A percentile compares a stretch with the other conserved stretches of the same genome.
These are phyloP conservation scores for Huso huso DNA, from an alignment of 2,797 vertebrate species.

Conservation along the genomic window DNA sequence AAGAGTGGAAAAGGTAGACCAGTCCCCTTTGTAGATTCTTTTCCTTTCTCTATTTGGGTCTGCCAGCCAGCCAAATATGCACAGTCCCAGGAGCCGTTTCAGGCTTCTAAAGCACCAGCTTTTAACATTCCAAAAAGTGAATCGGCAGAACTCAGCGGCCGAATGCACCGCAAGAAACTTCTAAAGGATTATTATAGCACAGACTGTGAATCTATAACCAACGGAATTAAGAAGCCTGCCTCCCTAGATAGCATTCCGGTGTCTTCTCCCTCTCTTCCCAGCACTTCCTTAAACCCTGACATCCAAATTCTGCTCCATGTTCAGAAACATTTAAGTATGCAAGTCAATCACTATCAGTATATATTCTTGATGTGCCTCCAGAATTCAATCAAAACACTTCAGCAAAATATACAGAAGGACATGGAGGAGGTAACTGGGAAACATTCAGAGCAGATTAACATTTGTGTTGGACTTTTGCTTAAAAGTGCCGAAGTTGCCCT, in stretches of 20 bases:
- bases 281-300: conserved; percentile 61
- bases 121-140: conserved; percentile 66
- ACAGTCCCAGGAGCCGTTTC: conserved; percentile 65
- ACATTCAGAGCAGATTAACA: conserved; percentile 56
- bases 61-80: conserved; percentile 77
- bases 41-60: conserved; percentile 88
- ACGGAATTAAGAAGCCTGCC: conserved; percentile 61
- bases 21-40: conserved; percentile 85
- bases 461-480: conserved; percentile 78
- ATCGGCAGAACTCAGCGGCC: conserved; percentile 67
- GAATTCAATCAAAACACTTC: conserved; percentile 76
- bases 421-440: conserved; percentile 57
- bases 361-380: conserved; percentile 84
- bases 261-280: conserved; percentile 33
- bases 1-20: conserved; percentile 81
- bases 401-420: conserved; percentile 82
- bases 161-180: conserved; percentile 80
- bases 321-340: conserved; percentile 81
- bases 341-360: conserved; percentile 92
- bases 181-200: conserved; percentile 86
- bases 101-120: conserved; percentile 27
- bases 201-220: conserved; percentile 47
- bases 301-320: conserved; percentile 79
- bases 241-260: conserved; percentile 53
- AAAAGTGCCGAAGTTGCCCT: conserved; percentile 86